A percentile compares a stretch with the other conserved stretches of the same genome.
Conservation (phyloP, 2,113 vertebrate species). For the Tinamus guttatus region DNA sequence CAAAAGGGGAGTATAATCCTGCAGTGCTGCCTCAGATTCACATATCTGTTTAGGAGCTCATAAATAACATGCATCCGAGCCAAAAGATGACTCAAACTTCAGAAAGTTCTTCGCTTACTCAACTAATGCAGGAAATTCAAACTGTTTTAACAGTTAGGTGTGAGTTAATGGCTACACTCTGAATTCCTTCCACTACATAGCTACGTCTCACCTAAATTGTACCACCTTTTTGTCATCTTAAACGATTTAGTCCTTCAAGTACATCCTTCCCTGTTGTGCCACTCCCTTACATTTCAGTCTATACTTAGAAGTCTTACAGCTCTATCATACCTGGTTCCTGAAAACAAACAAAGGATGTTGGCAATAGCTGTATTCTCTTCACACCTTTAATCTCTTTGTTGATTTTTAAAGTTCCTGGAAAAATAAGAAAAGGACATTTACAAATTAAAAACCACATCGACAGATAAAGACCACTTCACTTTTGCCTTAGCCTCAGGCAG, state of each 20-base stretch:
- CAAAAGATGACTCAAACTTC: not conserved
- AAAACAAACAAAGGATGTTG: slow-evolving; percentile 80
- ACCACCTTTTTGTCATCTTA: not conserved
- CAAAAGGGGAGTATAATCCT: not conserved
- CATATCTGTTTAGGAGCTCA: not conserved
- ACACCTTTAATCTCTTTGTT: slow-evolving; percentile 76
- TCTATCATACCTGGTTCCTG: slow-evolving; percentile 81
- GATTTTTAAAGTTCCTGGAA: slow-evolving; percentile 87
- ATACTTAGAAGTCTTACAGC: not conserved
- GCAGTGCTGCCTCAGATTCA: not conserved
- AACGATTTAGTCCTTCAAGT: not conserved
- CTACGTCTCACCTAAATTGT: not conserved
- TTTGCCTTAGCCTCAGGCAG: not conserved
- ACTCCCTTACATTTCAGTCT: not conserved
- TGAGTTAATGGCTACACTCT: not conserved
- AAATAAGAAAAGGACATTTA: not conserved
- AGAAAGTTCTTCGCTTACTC: not conserved
- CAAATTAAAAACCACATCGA: not conserved
- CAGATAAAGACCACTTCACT: not conserved
- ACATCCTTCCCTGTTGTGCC: not conserved
- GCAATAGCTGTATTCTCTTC: slow-evolving; percentile 85
- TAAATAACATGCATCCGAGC: not conserved
- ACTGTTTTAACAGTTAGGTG: not conserved
- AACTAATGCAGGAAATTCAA: not conserved
- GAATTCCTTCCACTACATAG: not conserved